Conservation (phyloP, 2,113 vertebrate species). For the Globicephala melas region DNA sequence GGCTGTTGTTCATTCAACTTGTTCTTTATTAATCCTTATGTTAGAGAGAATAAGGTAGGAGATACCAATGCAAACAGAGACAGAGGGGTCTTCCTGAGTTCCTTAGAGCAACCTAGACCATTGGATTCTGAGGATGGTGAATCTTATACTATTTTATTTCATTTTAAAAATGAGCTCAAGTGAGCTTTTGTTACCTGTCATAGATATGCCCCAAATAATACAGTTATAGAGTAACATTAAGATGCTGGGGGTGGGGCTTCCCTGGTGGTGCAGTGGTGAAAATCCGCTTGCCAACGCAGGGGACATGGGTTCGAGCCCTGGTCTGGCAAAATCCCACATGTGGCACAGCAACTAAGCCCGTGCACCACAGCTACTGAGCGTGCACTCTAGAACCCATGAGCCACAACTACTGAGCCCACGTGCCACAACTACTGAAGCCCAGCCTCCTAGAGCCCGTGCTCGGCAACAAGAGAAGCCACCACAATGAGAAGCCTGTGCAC, state of each 20-base stretch:
- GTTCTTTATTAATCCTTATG: not conserved
- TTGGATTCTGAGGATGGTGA: not conserved
- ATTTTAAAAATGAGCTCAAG: not conserved
- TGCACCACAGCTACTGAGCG: too few relatives aligned
- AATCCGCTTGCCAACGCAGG: too few relatives aligned
- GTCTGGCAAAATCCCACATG: too few relatives aligned
- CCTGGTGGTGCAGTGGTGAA: too few relatives aligned
- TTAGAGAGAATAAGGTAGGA: not conserved
- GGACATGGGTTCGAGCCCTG: too few relatives aligned
- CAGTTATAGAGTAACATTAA: not conserved
- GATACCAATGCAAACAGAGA: not conserved
- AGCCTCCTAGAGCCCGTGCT: accelerated
- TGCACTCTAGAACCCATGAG: too few relatives aligned
- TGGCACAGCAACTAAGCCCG: too few relatives aligned
- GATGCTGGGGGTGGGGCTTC: too few relatives aligned
- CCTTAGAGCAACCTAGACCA: not conserved
- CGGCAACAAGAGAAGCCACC: too few relatives aligned
- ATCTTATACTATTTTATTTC: not conserved
- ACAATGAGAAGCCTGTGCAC: too few relatives aligned
- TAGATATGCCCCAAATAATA: not conserved
- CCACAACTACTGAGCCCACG: too few relatives aligned
- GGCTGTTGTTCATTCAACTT: not conserved
- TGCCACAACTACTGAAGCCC: too few relatives aligned
- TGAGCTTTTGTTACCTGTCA: not conserved
- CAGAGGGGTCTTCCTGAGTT: not conserved